Base-by-base conservation (phyloP, 2,888 invertebrate genomes). In the Ischnus inquisitorius region DNA sequence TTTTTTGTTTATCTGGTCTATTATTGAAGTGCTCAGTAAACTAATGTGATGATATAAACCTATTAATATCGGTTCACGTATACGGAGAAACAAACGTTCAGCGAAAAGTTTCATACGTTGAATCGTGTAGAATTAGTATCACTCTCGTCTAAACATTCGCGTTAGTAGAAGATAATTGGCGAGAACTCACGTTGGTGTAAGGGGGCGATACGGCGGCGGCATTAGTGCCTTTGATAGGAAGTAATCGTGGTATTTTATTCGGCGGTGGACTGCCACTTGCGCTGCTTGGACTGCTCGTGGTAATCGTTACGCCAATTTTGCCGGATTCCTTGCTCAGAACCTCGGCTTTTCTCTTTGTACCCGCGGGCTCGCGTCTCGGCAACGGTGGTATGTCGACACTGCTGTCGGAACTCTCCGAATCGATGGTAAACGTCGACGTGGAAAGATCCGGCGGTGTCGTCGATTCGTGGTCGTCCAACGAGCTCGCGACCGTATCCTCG, bases 271-370 rank as follows among this genome's bases (percentile, higher is more conserved):
- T 94, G 10, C 92, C 91, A 84, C 93, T 94, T 16, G 94, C 93
- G 84, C 94, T 94, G 80, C 93, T 94, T 1, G 95, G 94, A 91
- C 94, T 94, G 88, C 95, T 95, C 82, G 97, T 97, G 64, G 97
- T 98, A 87, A 98, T 98, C 72, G 98, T 98, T 68, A 98, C 97
- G 67, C 98, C 98, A 88, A 98, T 98, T 94, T 98, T 98, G 4
- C 98, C 98, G 1, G 97, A 97, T 93, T 97, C 98, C 89, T 97
- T 96, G 54, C 96, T 96, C 62, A 97, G 94, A 4, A 98, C 97
- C 91, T 98, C 98, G 0, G 97, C 98, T 94, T 98, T 98, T 90
- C 98, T 95, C 93, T 98, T 98, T 62, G 97, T 96, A 43, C 96
- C 96, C 41, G 95, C 94, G 19, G 95, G 94, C 79, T 95, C 95